These are phyloP conservation scores for Listronotus oregonensis DNA, from an alignment of 1,140 invertebrate species.

Conservation along the genomic window DNA sequence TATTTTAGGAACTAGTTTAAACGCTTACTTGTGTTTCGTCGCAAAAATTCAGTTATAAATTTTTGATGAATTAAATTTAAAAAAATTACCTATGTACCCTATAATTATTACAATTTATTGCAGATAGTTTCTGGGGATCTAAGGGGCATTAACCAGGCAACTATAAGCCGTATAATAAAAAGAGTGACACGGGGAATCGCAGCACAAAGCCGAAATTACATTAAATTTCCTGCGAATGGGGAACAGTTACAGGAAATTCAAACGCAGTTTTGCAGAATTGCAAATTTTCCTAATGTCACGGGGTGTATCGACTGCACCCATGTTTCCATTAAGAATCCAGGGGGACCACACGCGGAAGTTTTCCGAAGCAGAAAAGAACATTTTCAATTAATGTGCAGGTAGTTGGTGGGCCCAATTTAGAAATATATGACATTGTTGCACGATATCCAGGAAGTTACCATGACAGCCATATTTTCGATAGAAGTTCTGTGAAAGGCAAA, in stretches of 20 bases:
- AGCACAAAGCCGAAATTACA: conserved; percentile 26
- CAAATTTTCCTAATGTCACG: conserved; percentile 39
- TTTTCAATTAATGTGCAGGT: conserved; percentile 53
- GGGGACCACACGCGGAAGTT: conserved; percentile 46
- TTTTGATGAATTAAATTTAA: no score
- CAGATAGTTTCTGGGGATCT: conserved; percentile 11
- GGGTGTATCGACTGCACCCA: conserved; percentile 48
- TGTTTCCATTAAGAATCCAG: conserved; percentile 42
- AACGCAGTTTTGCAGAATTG: conserved; percentile 32
- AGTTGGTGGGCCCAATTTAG: conserved; percentile 44
- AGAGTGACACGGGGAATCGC: conserved; percentile 34
- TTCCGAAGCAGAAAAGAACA: conserved; percentile 48
- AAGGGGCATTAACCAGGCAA: conserved; percentile 27
- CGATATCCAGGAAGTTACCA: conserved; percentile 52
- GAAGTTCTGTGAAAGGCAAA: conserved; percentile 23
- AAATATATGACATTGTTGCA: conserved; percentile 48
- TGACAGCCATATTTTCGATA: conserved; percentile 47
- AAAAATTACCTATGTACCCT: no score
- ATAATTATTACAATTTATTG: no score
- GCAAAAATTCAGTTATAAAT: no score
- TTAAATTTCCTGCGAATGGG: conserved; percentile 33
- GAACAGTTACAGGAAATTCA: no score
- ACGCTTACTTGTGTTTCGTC: no score
- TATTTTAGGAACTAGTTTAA: no score
- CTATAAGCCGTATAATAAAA: conserved; percentile 34